A percentile compares a stretch with the other conserved stretches of the same genome.
Conservation (phyloP, 92 coral and sea anemone species). For the Parazoanthus atlanticus region DNA sequence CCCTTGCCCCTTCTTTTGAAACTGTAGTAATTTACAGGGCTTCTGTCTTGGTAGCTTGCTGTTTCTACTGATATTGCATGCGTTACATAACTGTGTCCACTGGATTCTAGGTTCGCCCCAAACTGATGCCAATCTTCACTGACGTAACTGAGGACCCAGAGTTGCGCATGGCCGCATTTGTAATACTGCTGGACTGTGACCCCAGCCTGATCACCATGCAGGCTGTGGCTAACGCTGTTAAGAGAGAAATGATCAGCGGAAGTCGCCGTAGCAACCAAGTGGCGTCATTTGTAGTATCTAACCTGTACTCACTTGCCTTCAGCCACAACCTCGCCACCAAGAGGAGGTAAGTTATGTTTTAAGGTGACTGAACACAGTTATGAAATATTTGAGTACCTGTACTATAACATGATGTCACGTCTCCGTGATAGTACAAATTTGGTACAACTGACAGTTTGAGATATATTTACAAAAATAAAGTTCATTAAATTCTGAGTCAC, state of each 20-base stretch:
- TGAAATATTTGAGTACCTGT: too few relatives aligned
- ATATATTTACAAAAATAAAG: too few relatives aligned
- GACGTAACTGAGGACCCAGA: slow-evolving; percentile 70
- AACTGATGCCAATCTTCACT: slow-evolving; percentile 62
- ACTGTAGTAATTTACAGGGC: neutral
- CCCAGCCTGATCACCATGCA: slow-evolving; percentile 78
- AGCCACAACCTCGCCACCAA: slow-evolving; percentile 60
- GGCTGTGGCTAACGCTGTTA: slow-evolving; percentile 64
- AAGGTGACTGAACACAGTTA: too few relatives aligned
- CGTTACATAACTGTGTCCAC: neutral
- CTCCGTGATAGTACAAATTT: too few relatives aligned
- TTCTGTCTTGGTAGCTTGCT: neutral
- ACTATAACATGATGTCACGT: too few relatives aligned
- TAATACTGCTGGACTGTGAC: slow-evolving; percentile 62
- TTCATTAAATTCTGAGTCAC: too few relatives aligned
- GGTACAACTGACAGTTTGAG: too few relatives aligned
- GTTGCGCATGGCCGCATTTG: slow-evolving; percentile 84
- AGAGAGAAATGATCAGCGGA: slow-evolving; percentile 59
- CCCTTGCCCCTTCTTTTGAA: too few relatives aligned
- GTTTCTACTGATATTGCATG: neutral
- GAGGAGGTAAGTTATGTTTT: slow-evolving; percentile 47
- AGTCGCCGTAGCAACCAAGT: slow-evolving; percentile 89
- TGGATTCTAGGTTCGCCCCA: slow-evolving; percentile 46
- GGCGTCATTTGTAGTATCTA: slow-evolving; percentile 78
- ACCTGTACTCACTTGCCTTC: slow-evolving; percentile 71